These are phyloP conservation scores for Schlechtendalia chinensis DNA, from an alignment of 1,140 invertebrate genomes.

Conservation along the genomic window DNA sequence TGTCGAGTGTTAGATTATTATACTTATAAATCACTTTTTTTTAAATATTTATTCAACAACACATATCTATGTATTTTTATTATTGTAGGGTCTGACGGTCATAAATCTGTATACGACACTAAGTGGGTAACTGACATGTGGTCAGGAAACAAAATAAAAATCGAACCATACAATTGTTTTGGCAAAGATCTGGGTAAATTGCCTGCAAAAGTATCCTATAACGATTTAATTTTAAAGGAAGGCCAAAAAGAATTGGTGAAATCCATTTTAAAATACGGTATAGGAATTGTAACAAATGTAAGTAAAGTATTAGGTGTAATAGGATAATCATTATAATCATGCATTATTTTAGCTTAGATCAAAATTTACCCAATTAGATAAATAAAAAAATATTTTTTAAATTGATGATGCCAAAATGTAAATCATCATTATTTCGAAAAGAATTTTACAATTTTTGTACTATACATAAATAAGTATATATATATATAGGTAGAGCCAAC, in stretches of 20 bases:
- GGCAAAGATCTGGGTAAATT: constrained; percentile 6
- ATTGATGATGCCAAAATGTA: too few relatives aligned
- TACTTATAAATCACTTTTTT: background rate
- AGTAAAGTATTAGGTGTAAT: constrained; percentile 6
- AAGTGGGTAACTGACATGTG: constrained; percentile 30
- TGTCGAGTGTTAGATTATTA: background rate
- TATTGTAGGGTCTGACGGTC: constrained; percentile 50
- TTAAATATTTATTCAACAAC: background rate
- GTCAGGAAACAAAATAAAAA: background rate
- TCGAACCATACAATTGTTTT: background rate
- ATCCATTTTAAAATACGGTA: constrained; percentile 50
- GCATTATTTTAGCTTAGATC: background rate
- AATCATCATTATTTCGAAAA: too few relatives aligned
- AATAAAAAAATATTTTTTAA: too few relatives aligned
- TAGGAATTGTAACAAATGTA: constrained; percentile 51
- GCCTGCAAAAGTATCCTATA: constrained; percentile 9
- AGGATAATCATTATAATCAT: background rate
- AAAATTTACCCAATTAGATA: background rate
- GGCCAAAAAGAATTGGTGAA: constrained; percentile 42
- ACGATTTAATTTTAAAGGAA: constrained; percentile 1
- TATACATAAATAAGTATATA: too few relatives aligned
- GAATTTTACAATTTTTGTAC: background rate
- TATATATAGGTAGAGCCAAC: constrained; percentile 58
- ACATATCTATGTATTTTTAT: background rate
- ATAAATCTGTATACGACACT: constrained; percentile 33